These are phyloP conservation scores for Mimumesa dahlbomi DNA, from an alignment of 2,888 invertebrate genomes.

Conservation along the genomic window DNA sequence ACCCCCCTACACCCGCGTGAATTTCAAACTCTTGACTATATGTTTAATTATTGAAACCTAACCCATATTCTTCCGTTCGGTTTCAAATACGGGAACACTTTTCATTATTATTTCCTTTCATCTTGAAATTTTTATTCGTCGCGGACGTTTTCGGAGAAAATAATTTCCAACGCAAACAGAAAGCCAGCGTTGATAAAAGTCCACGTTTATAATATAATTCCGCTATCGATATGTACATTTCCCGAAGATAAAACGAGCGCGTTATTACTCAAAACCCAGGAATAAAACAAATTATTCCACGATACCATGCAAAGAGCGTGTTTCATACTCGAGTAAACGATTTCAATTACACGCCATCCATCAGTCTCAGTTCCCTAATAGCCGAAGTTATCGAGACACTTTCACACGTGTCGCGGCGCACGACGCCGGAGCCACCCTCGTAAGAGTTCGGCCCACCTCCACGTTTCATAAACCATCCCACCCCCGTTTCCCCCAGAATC, in stretches of 20 bases:
- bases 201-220: constrained; percentile 7
- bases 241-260: background rate
- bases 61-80: too few species aligned
- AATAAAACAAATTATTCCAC: background rate
- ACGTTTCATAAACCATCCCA: background rate
- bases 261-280: constrained; percentile 1
- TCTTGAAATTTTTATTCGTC: background rate
- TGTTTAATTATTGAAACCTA: background rate
- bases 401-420: constrained; percentile 61
- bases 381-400: constrained; percentile 54
- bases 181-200: constrained; percentile 6
- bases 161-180: background rate
- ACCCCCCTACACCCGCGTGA: too few species aligned
- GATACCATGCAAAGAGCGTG: constrained; percentile 19
- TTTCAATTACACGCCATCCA: constrained; percentile 38
- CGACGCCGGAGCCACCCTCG: constrained; percentile 41
- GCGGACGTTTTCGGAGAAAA: background rate
- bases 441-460: constrained; percentile 12
- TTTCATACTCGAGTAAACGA: constrained; percentile 30
- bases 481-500: constrained; percentile 1
- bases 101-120: background rate
- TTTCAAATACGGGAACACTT: too few species aligned
- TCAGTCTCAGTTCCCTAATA: constrained; percentile 33
- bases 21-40: too few species aligned
- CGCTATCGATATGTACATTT: constrained; percentile 12